These are phyloP conservation scores for Ceratosolen solmsi DNA, from an alignment of 1,140 invertebrate genomes.

Conservation along the genomic window DNA sequence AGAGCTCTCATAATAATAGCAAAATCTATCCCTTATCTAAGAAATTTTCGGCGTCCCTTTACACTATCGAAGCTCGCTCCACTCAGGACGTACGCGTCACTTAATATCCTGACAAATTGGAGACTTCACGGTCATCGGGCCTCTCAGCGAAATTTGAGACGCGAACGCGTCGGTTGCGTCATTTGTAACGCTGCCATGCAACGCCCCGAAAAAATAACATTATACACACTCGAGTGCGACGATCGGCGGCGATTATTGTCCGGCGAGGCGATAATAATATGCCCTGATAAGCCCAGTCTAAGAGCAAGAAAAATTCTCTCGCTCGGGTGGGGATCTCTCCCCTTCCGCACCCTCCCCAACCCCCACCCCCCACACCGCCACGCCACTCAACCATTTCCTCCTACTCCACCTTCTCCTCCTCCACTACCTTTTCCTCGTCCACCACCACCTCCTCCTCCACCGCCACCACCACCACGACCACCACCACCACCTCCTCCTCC, in stretches of 20 bases:
- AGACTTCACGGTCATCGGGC: constrained; percentile 41
- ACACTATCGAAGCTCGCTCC: neutral
- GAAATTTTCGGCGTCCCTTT: constrained; percentile 19
- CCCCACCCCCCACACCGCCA: too few species aligned
- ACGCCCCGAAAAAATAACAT: constrained; percentile 4
- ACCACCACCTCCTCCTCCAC: too few species aligned
- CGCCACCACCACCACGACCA: too few species aligned
- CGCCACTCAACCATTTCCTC: too few species aligned
- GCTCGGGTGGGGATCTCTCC: neutral
- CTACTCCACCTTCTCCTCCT: too few species aligned
- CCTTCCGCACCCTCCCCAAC: neutral
- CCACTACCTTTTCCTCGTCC: too few species aligned
- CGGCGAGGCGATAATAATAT: constrained; percentile 10
- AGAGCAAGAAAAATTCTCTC: constrained; percentile 8
- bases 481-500: too few species aligned
- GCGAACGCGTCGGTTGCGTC: constrained; percentile 12
- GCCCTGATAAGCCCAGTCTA: constrained; percentile 18
- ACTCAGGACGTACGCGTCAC: constrained; percentile 45
- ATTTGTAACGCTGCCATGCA: constrained; percentile 10
- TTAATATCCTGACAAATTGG: constrained; percentile 39
- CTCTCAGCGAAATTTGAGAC: constrained; percentile 40
- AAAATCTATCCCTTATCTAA: constrained; percentile 27
- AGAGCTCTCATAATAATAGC: neutral
- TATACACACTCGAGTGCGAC: neutral
- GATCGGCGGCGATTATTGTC: constrained; percentile 25